Percentiles rank a stretch among this genome's conserved stretches.
Evolutionary conservation across 2,797 vertebrate genomes (phyloP).

Genomic region (Pangasius djambal): DNA sequence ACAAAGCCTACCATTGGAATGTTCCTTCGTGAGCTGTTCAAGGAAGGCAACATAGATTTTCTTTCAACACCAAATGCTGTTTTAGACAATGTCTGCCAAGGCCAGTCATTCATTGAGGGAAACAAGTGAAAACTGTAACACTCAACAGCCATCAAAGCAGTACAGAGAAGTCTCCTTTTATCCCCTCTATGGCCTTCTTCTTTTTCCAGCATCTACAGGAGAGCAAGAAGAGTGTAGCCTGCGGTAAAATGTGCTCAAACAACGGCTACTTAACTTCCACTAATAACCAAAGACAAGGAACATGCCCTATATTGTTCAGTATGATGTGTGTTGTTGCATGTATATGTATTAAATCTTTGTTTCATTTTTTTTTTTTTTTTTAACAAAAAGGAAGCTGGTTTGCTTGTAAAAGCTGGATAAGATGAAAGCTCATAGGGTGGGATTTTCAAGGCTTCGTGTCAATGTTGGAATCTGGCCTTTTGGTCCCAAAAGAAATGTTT

Average conservation of each 20-base stretch:
- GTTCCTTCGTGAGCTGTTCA: constrained; percentile 15
- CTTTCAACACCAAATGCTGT: constrained; percentile 7
- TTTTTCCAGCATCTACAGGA: constrained; percentile 7
- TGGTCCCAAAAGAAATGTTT: background rate
- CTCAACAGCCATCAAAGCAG: background rate
- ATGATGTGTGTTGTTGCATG: constrained; percentile 20
- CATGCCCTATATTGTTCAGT: constrained; percentile 24
- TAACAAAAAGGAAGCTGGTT: background rate
- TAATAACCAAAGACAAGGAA: constrained; percentile 3
- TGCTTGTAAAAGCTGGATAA: background rate
- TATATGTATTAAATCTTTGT: background rate
- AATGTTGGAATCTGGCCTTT: background rate
- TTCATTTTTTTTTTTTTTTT: background rate
- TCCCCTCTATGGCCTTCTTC: background rate
- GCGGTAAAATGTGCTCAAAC: constrained; percentile 37
- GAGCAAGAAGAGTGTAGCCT: constrained; percentile 17
- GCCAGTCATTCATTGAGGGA: background rate
- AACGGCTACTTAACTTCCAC: constrained; percentile 13
- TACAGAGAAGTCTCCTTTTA: background rate
- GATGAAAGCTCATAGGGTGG: background rate
- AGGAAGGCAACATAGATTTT: constrained; percentile 14
- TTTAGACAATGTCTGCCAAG: constrained; percentile 8
- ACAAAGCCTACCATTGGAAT: constrained; percentile 10
- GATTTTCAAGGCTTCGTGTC: background rate
- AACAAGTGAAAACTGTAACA: constrained; percentile 14